Base-by-base conservation (phyloP, 1,140 invertebrate species). In the Cylas formicarius region DNA sequence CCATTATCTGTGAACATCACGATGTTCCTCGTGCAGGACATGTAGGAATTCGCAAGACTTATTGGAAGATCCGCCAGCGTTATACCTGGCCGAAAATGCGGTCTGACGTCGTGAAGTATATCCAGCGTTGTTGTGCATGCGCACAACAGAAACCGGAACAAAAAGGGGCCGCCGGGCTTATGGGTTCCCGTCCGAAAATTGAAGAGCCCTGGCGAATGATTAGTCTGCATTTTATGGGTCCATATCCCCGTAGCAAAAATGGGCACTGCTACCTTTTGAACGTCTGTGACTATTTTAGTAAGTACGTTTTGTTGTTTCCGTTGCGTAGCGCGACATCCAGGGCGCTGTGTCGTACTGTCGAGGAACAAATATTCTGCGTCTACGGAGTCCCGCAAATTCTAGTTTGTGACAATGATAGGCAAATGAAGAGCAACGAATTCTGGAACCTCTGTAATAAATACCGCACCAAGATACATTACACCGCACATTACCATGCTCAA, bases 161-260 rank as follows among this genome's bases (percentile, higher is more conserved):
- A 13, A 2, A 11, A 20, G n/a, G 19, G 17, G 11, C 18, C 6
- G 13, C 43, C 6, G 50, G 50, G 24, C 29, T 44, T 9, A 50
- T 50, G 50, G n/a, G n/a, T n/a, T n/a, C n/a, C n/a, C n/a, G n/a
- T n/a, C n/a, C n/a, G 33, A 33, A 37, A 26, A 29, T 50, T 16
- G 10, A 21, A 20, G 36, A 22, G 29, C 53, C 53, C 26, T 52
- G 34, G 34, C 41, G 64, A 47, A 20, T 46, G 1, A 50, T 60
- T 10, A 48, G 56, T 1, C 32, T 62, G 3, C 44, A 70, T 63
- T 41, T 74, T 60, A 42, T 70, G 57, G 55, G 61, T 7, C 57
- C 62, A 7, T 49, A 62, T n/a, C 53, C 56, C 0, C 21, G 42
- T 8, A 61, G 49, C 8, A 19, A 23, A 4, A 29, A 19, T 11